Conservation (phyloP, 2,113 vertebrate species). For the Ailurus styani region DNA sequence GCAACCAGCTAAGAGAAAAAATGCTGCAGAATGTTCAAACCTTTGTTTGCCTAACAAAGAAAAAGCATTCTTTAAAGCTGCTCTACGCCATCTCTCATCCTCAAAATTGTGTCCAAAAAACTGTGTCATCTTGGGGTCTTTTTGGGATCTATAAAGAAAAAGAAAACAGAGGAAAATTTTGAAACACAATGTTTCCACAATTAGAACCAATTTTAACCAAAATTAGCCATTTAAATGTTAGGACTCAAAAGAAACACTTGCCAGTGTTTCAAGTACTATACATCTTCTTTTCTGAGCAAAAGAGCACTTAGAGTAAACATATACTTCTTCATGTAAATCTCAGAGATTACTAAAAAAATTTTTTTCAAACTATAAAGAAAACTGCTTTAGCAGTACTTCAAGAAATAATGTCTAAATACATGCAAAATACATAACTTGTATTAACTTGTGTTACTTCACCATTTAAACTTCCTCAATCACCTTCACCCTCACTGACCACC, state of each 20-base stretch:
- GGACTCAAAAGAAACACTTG: conserved; percentile 12
- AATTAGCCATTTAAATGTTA: not conserved
- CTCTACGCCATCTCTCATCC: conserved; percentile 97
- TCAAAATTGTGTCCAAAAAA: conserved; percentile 98
- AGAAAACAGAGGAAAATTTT: not conserved
- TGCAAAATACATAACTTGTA: not conserved
- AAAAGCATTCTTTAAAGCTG: conserved; percentile 97
- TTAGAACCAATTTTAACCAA: not conserved
- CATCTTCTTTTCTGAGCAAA: not conserved
- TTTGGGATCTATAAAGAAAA: conserved; percentile 87
- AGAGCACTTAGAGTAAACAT: not conserved
- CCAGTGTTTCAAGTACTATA: not conserved
- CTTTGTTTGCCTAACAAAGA: conserved; percentile 96
- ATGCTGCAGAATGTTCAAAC: conserved; percentile 97
- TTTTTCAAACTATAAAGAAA: conserved; percentile 18
- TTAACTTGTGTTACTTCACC: not conserved
- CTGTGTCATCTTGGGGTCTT: conserved; percentile 94
- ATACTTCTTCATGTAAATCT: conserved; percentile 14
- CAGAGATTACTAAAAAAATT: not conserved
- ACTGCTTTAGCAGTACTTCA: not conserved
- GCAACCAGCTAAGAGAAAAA: conserved; percentile 96
- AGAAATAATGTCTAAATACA: conserved; percentile 2
- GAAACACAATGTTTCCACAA: not conserved
- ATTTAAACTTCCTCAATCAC: conserved; percentile 15
- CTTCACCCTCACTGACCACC: not conserved